Evolutionary conservation across 2,113 vertebrate species (phyloP).

Genomic region (Formicarius rufipectus): DNA sequence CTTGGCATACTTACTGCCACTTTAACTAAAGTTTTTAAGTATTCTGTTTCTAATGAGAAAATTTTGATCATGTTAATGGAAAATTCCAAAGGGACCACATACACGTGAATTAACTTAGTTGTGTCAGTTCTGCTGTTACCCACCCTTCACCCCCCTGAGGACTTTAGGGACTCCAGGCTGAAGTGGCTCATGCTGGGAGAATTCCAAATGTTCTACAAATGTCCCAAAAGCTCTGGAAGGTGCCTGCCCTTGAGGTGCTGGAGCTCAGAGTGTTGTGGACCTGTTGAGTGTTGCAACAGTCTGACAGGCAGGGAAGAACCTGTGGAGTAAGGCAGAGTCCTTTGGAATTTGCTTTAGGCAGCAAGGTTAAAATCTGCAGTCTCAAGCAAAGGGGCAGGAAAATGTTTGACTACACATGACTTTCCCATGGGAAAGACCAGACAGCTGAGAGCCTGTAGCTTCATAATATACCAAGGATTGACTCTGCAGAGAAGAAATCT

Average conservation of each 20-base stretch:
- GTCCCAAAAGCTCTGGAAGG: neutral
- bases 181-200: neutral
- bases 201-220: neutral
- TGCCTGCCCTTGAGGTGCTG: neutral
- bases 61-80: neutral
- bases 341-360: constrained; percentile 41
- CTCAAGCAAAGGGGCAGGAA: constrained; percentile 20
- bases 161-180: neutral
- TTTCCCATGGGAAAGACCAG: constrained; percentile 33
- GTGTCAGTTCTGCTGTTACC: neutral
- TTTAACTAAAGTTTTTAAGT: neutral
- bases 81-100: neutral
- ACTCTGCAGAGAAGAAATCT: neutral
- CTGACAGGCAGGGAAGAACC: neutral
- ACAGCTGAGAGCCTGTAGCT: neutral
- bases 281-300: neutral
- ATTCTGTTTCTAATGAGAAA: neutral
- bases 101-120: neutral
- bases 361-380: constrained; percentile 33
- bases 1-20: neutral
- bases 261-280: neutral
- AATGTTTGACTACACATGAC: constrained; percentile 9
- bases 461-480: neutral
- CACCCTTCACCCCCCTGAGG: neutral
- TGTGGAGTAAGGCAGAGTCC: neutral